phyloP scores from a whole-genome alignment of 2,113 vertebrate species.

The Pelmatolapia mariae region DNA sequence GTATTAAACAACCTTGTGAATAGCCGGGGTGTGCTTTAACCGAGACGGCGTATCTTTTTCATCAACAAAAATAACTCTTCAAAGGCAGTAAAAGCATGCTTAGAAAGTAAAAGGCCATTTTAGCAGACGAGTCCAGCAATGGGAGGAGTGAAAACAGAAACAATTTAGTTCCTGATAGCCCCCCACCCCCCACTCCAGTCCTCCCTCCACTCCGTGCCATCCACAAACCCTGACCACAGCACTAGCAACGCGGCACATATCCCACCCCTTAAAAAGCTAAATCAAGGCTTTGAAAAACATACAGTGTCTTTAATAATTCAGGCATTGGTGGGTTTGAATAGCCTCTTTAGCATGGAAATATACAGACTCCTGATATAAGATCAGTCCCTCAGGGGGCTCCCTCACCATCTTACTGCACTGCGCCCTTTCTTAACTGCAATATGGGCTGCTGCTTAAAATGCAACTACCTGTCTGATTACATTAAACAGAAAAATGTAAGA shows the following conservation, averaged over 20 bases:
- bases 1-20: constrained; percentile 69
- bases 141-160: constrained; percentile 49
- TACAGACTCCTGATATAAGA: constrained; percentile 75
- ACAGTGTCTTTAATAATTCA: constrained; percentile 78
- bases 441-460: constrained; percentile 42
- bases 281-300: constrained; percentile 76
- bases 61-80: constrained; percentile 78
- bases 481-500: background rate
- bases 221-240: constrained; percentile 10
- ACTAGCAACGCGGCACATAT: constrained; percentile 14
- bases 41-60: constrained; percentile 70
- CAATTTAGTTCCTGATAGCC: constrained; percentile 49
- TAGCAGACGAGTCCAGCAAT: constrained; percentile 46
- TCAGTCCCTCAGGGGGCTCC: constrained; percentile 53
- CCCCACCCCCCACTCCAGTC: background rate
- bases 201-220: background rate
- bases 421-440: constrained; percentile 23
- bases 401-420: constrained; percentile 37
- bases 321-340: constrained; percentile 66
- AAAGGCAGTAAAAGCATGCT: constrained; percentile 74
- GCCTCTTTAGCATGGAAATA: constrained; percentile 71
- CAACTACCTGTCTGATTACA: constrained; percentile 53
- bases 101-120: constrained; percentile 74
- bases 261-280: constrained; percentile 56
- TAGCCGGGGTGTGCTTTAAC: constrained; percentile 60